Base-by-base conservation (phyloP, 2,113 vertebrate species). In the Chaetodon auriga region DNA sequence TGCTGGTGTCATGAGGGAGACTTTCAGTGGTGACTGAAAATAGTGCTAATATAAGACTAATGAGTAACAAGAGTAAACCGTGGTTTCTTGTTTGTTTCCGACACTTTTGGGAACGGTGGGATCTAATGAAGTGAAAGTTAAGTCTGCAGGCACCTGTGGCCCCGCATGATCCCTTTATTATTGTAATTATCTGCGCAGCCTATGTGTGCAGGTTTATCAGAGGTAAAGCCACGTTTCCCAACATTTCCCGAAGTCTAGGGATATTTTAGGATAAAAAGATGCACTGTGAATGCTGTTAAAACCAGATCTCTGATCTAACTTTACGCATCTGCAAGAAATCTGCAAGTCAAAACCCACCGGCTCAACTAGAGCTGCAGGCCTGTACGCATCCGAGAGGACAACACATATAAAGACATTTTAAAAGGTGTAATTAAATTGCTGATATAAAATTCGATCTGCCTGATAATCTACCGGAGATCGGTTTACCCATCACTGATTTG, bases 11-110 rank as follows among this genome's bases (percentile, higher is more conserved):
- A 86, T 11, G 30, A 38, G 83, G 75, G 75, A 71, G 54, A 54
- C 46, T 43, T 74, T 64, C 69, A 25, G 25, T 64, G 58, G 76
- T 57, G 84, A 78, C 85, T 81, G 57, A 75, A 84, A 90, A 83
- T 68, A 48, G 74, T 54, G 66, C 68, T 79, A 84, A 85, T 83
- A 85, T 74, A 69, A 61, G 68, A 65, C 86, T 72, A 87, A 87
- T 83, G 82, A 81, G 53, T 71, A 82, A 87, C 84, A 69, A 78
- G 68, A 75, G 83, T 43, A 83, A 75, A 74, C 25, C 45, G 38
- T 60, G 81, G 38, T 69, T 83, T 66, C 80, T 57, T 81, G 73
- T 79, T 87, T 89, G 74, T 84, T 84, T 83, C 76, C 68, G 16
- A 78, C 80, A 68, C 78, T 78, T 87, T 84, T 57, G 87, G 85